Evolutionary conservation across 2,888 invertebrate genomes (phyloP).

Genomic region (Craniophora ligustri): DNA sequence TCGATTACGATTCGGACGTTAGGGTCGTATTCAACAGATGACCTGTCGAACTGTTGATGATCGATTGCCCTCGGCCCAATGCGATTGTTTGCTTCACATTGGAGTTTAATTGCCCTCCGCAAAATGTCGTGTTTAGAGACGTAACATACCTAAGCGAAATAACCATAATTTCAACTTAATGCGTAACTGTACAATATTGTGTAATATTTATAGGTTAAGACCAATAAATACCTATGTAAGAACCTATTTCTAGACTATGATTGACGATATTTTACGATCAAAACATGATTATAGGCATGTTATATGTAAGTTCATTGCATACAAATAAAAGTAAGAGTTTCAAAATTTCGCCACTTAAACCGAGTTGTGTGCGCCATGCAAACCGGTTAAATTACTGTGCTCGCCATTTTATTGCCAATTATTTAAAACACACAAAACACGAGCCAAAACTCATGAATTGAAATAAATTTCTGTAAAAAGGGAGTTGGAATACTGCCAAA

Average conservation of each 20-base stretch:
- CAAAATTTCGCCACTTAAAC: too few species aligned
- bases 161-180: too few species aligned
- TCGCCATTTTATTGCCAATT: slow-evolving; percentile 25
- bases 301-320: too few species aligned
- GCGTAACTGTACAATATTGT: too few species aligned
- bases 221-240: neutral
- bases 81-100: slow-evolving; percentile 54
- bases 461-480: slow-evolving; percentile 60
- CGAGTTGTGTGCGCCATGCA: neutral
- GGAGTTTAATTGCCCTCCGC: slow-evolving; percentile 56
- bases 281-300: too few species aligned
- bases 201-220: too few species aligned
- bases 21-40: slow-evolving; percentile 52
- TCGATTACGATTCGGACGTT: slow-evolving; percentile 47
- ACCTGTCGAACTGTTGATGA: slow-evolving; percentile 53
- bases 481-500: slow-evolving; percentile 60
- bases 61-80: slow-evolving; percentile 50
- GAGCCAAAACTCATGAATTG: slow-evolving; percentile 52
- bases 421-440: slow-evolving; percentile 43
- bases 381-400: slow-evolving; percentile 6
- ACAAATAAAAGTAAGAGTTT: too few species aligned
- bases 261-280: too few species aligned
- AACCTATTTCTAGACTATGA: too few species aligned
- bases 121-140: slow-evolving; percentile 18
- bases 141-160: too few species aligned